phyloP scores from a whole-genome alignment of 2,888 invertebrate species.

The Drosophila barbarae region DNA sequence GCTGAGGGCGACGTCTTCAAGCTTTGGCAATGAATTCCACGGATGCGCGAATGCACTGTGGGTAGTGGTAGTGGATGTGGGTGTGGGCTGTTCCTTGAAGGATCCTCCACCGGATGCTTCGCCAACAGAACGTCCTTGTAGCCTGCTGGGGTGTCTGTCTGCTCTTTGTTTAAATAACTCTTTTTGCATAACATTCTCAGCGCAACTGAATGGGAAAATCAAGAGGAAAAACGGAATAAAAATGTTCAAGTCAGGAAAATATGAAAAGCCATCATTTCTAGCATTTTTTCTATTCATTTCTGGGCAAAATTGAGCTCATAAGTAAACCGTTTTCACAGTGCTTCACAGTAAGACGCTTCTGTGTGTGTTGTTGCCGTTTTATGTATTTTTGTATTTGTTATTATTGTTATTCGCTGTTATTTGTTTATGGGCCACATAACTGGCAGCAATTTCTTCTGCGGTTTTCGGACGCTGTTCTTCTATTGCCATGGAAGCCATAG shows the following conservation, averaged over 20 bases:
- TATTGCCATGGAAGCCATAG: conserved; percentile 54
- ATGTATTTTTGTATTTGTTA: conserved; percentile 6
- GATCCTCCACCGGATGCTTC: conserved; percentile 10
- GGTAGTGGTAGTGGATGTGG: not conserved
- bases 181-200: conserved; percentile 15
- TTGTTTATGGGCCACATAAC: conserved; percentile 71
- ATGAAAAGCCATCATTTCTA: not conserved
- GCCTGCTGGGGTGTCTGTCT: conserved; percentile 28
- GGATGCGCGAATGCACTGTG: not conserved
- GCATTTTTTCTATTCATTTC: not conserved
- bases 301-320: conserved; percentile 6
- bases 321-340: not conserved
- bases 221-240: not conserved
- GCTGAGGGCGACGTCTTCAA: not conserved
- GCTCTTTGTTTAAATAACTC: conserved; percentile 16
- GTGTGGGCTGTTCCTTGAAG: conserved; percentile 4
- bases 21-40: conserved; percentile 18
- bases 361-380: not conserved
- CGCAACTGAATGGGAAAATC: not conserved
- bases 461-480: conserved; percentile 40
- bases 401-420: conserved; percentile 44
- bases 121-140: conserved; percentile 25
- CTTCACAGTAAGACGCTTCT: conserved; percentile 16
- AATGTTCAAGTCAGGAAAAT: not conserved
- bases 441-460: conserved; percentile 41